Base-by-base conservation (phyloP, 2,888 invertebrate genomes). In the Ectobius pallidus region DNA sequence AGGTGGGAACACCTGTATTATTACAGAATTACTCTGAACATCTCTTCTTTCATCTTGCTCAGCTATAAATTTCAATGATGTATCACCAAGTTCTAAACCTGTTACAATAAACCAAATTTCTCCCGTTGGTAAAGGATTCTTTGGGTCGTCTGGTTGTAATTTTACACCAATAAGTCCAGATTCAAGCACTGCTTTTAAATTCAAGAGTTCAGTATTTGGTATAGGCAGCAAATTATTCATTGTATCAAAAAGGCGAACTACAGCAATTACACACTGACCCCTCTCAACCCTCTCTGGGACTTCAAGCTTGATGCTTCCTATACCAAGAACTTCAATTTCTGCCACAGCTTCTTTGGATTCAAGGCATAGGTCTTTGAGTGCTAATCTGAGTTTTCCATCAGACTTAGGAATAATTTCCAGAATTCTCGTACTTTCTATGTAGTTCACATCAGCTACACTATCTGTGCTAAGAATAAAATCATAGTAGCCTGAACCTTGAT, bases 281-380 rank as follows among this genome's bases (percentile, higher is more conserved):
- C 88, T 85, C 79, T 91, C 89, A 1, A 93, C 90, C 82, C 92
- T 90, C 79, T 92, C 91, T 1, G 90, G 82, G 73, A 89, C 88
- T 70, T 89, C 87, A 1, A 92, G 87, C 75, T 88, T 85, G 20
- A 94, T 88, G 9, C 86, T 85, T 1, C 89, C 87, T 20, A 91
- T 83, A 46, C 71, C 72, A 30, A 75, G 27, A 30, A 73, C 75
- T 18, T 62, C n/a, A 7, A 75, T 46, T 34, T 72, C 73, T n/a
- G 42, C 75, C 22, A 72, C 14, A 14, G 73, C 61, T 14, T 73
- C 72, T 34, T 72, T 69, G n/a, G 75, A 75, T n/a, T 52, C 78
- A 42, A 84, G 78, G 78, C 84, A 84, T 42, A 83, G 77, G 74
- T 84, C 84, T 76, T 78, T 79, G 16, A 82, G 80, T 6, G 80